phyloP scores from a whole-genome alignment of 30 jellyfish, hydroid and myxozoan species.

The Turritopsis dohrnii region DNA sequence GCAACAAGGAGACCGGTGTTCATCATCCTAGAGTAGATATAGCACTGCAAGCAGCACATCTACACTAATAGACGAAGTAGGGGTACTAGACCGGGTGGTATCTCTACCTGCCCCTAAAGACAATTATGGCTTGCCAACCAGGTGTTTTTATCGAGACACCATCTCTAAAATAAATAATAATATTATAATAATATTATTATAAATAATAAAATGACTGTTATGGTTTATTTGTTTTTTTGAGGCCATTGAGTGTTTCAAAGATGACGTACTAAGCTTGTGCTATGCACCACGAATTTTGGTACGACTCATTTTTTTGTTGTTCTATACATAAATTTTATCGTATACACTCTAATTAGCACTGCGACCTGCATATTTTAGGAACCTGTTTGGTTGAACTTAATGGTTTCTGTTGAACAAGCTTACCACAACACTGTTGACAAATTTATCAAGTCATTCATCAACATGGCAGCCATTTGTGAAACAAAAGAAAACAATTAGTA shows the following conservation, averaged over 20 bases:
- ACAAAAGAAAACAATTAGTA: constrained; percentile 86
- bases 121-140: no score
- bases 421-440: constrained; percentile 47
- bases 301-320: constrained; percentile 19
- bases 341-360: not conserved
- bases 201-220: no score
- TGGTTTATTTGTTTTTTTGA: constrained; percentile 19
- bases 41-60: no score
- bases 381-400: constrained; percentile 91
- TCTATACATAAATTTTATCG: not conserved
- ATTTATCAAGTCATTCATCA: constrained; percentile 45
- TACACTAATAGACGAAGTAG: no score
- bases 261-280: constrained; percentile 50
- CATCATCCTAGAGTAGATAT: no score
- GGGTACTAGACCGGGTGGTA: no score
- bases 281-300: constrained; percentile 89
- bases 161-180: no score
- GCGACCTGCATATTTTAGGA: constrained; percentile 37
- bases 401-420: constrained; percentile 42
- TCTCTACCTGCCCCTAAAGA: no score
- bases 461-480: constrained; percentile 52
- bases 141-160: no score
- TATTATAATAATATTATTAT: no score
- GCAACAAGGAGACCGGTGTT: no score
- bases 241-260: constrained; percentile 79